These are phyloP conservation scores for Macropis europaea DNA, from an alignment of 2,888 invertebrate genomes.

Conservation along the genomic window DNA sequence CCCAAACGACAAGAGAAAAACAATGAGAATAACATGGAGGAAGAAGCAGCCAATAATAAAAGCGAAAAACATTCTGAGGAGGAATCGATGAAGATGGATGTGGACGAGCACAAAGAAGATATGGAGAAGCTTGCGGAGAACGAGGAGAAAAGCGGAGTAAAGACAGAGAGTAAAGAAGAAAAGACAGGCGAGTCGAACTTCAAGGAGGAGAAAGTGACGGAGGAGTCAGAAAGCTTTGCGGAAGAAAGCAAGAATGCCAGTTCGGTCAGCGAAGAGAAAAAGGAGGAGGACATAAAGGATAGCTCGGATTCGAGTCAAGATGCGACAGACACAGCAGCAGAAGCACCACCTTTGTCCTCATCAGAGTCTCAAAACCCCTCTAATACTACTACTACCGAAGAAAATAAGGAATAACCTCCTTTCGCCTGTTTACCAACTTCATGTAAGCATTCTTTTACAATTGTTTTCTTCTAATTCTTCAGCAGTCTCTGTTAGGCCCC, in stretches of 20 bases:
- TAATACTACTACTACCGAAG: constrained; percentile 70
- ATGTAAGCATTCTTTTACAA: constrained; percentile 58
- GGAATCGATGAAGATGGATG: constrained; percentile 75
- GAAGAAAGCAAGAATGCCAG: constrained; percentile 63
- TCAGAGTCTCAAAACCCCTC: constrained; percentile 71
- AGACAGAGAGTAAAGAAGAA: constrained; percentile 68
- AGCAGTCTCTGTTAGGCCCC: neutral
- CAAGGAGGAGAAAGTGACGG: constrained; percentile 72
- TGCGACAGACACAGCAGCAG: constrained; percentile 70
- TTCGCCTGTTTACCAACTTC: constrained; percentile 64
- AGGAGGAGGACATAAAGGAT: constrained; percentile 72
- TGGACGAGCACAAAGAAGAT: constrained; percentile 70
- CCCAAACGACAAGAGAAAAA: constrained; percentile 76
- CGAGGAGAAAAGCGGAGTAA: constrained; percentile 64
- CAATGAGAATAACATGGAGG: constrained; percentile 75
- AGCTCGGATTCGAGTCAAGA: constrained; percentile 77
- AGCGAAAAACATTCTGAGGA: constrained; percentile 73
- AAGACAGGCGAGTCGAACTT: constrained; percentile 71
- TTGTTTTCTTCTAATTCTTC: constrained; percentile 6
- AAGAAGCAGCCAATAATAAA: constrained; percentile 73
- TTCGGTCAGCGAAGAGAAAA: constrained; percentile 69
- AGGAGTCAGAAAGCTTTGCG: constrained; percentile 71
- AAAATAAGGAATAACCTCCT: constrained; percentile 76
- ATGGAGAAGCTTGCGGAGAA: constrained; percentile 65
- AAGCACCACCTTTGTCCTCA: constrained; percentile 62